phyloP scores from a whole-genome alignment of 64 coral and sea anemone species.

The Exaiptasia diaphana region DNA sequence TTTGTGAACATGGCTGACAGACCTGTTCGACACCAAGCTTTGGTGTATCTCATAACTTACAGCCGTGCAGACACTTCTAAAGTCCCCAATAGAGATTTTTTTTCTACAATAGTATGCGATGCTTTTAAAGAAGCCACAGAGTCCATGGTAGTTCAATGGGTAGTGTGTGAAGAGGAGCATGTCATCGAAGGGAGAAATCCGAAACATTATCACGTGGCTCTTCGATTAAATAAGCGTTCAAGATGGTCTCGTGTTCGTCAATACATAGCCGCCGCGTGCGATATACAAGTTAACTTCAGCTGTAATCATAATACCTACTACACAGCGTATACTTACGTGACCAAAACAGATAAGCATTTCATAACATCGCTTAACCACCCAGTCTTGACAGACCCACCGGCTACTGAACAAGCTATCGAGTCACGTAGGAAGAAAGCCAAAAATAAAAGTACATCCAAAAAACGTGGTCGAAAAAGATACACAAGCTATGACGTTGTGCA shows the following conservation, averaged over 20 bases:
- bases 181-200: neutral
- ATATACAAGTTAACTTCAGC: constrained; percentile 35
- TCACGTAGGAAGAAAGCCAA: neutral
- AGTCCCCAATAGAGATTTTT: constrained; percentile 1
- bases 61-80: constrained; percentile 4
- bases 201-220: constrained; percentile 25
- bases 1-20: too few species aligned
- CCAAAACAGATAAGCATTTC: constrained; percentile 5
- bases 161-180: constrained; percentile 2
- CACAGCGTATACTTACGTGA: constrained; percentile 13
- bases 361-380: constrained; percentile 13
- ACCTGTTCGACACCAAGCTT: neutral
- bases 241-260: constrained; percentile 20
- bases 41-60: constrained; percentile 33
- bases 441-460: neutral
- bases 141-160: neutral
- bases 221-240: neutral
- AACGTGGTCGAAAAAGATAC: neutral
- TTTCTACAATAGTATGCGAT: neutral
- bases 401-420: constrained; percentile 2
- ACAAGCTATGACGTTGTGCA: neutral
- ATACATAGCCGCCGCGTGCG: neutral
- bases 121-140: neutral
- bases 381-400: constrained; percentile 6
- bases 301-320: constrained; percentile 23